phyloP scores from a whole-genome alignment of 2,797 vertebrate species.

The Catostomus latipinnis region DNA sequence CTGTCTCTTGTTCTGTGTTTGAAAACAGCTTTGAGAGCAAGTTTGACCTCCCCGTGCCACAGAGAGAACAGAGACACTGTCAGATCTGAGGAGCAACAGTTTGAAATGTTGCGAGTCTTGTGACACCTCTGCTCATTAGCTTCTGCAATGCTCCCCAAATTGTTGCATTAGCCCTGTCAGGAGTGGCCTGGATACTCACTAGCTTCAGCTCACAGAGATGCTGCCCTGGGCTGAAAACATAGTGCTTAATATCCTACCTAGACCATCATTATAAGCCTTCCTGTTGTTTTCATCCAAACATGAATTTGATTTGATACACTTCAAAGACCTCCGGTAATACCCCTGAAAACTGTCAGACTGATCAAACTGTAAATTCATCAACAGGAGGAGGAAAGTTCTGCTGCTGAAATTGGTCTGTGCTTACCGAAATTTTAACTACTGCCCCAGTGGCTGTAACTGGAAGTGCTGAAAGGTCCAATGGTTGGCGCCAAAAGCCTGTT shows the following conservation, averaged over 20 bases:
- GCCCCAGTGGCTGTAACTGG: too few species aligned
- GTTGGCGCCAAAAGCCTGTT: neutral
- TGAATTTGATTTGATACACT: neutral
- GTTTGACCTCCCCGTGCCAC: constrained; percentile 48
- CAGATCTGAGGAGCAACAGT: constrained; percentile 55
- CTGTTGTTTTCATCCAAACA: neutral
- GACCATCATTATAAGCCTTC: neutral
- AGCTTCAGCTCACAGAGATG: constrained; percentile 48
- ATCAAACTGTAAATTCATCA: too few species aligned
- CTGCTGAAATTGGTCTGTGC: too few species aligned
- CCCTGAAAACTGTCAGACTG: too few species aligned
- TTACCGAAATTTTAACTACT: too few species aligned
- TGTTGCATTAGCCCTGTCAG: constrained; percentile 74
- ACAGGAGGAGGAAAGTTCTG: too few species aligned
- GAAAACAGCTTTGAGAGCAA: constrained; percentile 51
- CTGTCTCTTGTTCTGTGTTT: constrained; percentile 19
- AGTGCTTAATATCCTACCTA: neutral
- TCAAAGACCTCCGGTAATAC: neutral
- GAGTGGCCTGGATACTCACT: constrained; percentile 64
- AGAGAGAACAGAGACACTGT: constrained; percentile 50
- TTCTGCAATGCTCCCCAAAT: constrained; percentile 71
- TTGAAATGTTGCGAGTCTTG: constrained; percentile 81
- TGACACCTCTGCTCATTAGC: constrained; percentile 82
- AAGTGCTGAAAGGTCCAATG: neutral
- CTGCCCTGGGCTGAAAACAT: constrained; percentile 11